phyloP scores from a whole-genome alignment of 1,140 invertebrate genomes.

The Drosophila auraria region DNA sequence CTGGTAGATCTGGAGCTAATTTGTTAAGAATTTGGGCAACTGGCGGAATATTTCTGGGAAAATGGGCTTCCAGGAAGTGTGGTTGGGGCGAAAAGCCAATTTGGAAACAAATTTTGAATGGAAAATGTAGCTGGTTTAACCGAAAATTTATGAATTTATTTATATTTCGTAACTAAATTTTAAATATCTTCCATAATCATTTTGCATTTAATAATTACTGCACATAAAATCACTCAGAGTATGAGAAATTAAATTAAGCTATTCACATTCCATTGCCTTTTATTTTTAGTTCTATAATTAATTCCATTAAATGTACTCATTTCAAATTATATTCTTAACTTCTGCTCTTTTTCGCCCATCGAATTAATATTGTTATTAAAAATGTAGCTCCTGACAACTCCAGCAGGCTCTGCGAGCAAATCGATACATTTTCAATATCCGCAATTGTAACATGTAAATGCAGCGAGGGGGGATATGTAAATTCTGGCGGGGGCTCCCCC shows the following conservation, averaged over 20 bases:
- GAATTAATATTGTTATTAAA: slow-evolving; percentile 17
- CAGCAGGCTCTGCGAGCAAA: slow-evolving; percentile 22
- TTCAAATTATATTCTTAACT: too few species aligned
- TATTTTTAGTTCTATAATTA: too few species aligned
- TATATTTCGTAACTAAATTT: not conserved
- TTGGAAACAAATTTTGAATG: not conserved
- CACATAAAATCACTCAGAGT: too few species aligned
- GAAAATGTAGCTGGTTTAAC: not conserved
- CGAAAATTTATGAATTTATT: not conserved
- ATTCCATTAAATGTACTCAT: too few species aligned
- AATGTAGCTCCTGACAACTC: slow-evolving; percentile 16
- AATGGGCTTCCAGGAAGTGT: not conserved
- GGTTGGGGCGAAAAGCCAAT: not conserved
- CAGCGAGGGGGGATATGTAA: slow-evolving; percentile 21
- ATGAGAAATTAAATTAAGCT: too few species aligned
- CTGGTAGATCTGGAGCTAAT: slow-evolving; percentile 19
- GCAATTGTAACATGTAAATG: slow-evolving; percentile 45
- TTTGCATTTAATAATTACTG: too few species aligned
- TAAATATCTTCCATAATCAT: not conserved
- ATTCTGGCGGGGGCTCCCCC: not conserved
- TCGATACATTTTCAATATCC: slow-evolving; percentile 52
- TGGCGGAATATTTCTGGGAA: slow-evolving; percentile 3
- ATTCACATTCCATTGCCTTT: too few species aligned
- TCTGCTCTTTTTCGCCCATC: not conserved
- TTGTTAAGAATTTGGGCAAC: slow-evolving; percentile 22